Base-by-base conservation (phyloP, 2,888 invertebrate genomes). In the Drosophila sordidula region DNA sequence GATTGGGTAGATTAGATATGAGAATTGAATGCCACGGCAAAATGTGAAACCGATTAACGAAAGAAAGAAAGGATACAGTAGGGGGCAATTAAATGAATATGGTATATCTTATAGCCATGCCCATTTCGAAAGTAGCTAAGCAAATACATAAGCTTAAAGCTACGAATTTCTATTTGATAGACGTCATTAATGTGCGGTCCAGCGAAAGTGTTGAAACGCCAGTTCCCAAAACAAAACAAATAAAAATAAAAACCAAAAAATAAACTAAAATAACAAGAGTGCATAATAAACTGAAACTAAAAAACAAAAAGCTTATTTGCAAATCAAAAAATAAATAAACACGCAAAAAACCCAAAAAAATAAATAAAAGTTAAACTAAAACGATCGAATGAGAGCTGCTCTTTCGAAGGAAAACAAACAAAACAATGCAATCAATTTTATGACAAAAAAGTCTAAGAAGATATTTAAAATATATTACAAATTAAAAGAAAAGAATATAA, bases 81-180 rank as follows among this genome's bases (percentile, higher is more conserved):
- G 8, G 14, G 3, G 12, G 1, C n/a, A 12, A 41, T 36, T 44
- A 12, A 6, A 22, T 34, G 12, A 6, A 47, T 44, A n/a, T 26
- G 52, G 8, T 51, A 14, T 41, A 32, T 52, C 18, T 42, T n/a
- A 16, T 34, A 6, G 26, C 26, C 47, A 61, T 46, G 49, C 65
- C 39, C 45, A 18, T 42, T 72, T 72, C 39, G 74, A 80, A 80
- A 80, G 65, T 63, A 34, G 44, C 54, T 39, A 47, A 46, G 26
- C 26, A 50, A 16, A 49, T 16, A 39, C 11, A 65, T 51, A 39
- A 70, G 44, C 42, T 51, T 18, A 32, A 45, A 44, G 46, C 72
- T 50, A 44, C 65, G 63, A 64, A 66, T 80, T 78, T 78, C 80
- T 78, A 63, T 77, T 77, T 77, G 74, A 72, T 72, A 47, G 74